phyloP scores from a whole-genome alignment of 2,797 vertebrate species.

The Siniperca undulata region DNA sequence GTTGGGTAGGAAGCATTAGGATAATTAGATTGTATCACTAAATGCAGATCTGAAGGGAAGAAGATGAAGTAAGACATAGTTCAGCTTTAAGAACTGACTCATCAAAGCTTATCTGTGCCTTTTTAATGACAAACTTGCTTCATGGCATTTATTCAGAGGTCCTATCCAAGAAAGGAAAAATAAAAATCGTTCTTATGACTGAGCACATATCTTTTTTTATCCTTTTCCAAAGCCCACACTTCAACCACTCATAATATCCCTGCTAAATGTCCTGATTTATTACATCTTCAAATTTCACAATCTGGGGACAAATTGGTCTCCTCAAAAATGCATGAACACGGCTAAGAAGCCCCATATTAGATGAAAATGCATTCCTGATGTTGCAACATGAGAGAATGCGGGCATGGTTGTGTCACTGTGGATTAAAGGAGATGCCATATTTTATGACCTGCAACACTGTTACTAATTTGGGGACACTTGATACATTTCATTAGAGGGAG shows the following conservation, averaged over 20 bases:
- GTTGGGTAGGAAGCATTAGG: conserved; percentile 25
- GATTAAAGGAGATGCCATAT: conserved; percentile 74
- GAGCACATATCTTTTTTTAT: conserved; percentile 62
- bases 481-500: conserved; percentile 70
- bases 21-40: conserved; percentile 35
- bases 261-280: conserved; percentile 80
- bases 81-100: conserved; percentile 45
- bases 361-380: conserved; percentile 81
- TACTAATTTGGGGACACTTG: conserved; percentile 80
- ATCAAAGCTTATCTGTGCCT: conserved; percentile 60
- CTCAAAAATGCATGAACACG: conserved; percentile 78
- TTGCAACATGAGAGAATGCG: conserved; percentile 72
- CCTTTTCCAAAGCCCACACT: conserved; percentile 74
- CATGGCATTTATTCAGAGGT: conserved; percentile 60
- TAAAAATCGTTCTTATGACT: conserved; percentile 58
- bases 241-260: conserved; percentile 69
- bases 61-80: conserved; percentile 41
- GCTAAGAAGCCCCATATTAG: conserved; percentile 63
- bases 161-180: conserved; percentile 56
- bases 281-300: conserved; percentile 82
- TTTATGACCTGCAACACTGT: conserved; percentile 78
- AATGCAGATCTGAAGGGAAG: conserved; percentile 43
- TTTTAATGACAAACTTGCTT: conserved; percentile 64
- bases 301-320: conserved; percentile 81
- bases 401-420: conserved; percentile 70